Evolutionary conservation across 37 sponge, comb jelly and placozoan species (phyloP).

Genomic region (Lycopodina hypogea): DNA sequence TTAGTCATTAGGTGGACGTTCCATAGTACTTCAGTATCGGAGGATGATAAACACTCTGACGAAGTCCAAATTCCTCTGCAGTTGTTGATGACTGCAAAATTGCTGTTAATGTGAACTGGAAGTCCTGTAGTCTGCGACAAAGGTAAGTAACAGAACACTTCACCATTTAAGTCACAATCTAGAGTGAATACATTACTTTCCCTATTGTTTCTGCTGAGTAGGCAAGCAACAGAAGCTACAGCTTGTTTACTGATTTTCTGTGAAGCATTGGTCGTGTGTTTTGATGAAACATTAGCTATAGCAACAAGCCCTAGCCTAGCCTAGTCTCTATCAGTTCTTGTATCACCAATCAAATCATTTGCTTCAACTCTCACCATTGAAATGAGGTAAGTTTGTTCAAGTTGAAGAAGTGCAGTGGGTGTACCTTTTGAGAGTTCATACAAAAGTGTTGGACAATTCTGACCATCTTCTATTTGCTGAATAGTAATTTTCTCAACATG

Average conservation of each 20-base stretch:
- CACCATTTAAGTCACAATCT: constrained; percentile 10
- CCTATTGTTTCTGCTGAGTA: neutral
- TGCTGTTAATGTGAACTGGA: constrained; percentile 66
- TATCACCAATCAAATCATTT: neutral
- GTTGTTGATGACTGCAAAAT: constrained; percentile 67
- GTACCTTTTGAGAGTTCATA: neutral
- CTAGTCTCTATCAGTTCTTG: neutral
- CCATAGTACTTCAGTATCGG: constrained; percentile 36
- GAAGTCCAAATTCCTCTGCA: constrained; percentile 71
- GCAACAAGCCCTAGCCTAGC: too few species aligned
- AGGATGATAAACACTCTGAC: neutral
- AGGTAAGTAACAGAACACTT: constrained; percentile 52
- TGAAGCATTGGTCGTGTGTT: neutral
- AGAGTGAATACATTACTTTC: neutral
- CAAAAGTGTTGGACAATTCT: neutral
- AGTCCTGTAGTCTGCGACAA: constrained; percentile 50
- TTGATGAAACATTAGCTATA: neutral
- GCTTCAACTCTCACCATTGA: neutral
- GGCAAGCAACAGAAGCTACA: constrained; percentile 33
- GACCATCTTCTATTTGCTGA: constrained; percentile 3
- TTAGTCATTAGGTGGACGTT: constrained; percentile 34
- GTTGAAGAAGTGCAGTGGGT: neutral
- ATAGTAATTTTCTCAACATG: constrained; percentile 46
- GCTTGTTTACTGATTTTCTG: constrained; percentile 1
- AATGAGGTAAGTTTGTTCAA: neutral